Evolutionary conservation across 2,113 vertebrate species (phyloP).

Genomic region (Gymnogyps californianus): DNA sequence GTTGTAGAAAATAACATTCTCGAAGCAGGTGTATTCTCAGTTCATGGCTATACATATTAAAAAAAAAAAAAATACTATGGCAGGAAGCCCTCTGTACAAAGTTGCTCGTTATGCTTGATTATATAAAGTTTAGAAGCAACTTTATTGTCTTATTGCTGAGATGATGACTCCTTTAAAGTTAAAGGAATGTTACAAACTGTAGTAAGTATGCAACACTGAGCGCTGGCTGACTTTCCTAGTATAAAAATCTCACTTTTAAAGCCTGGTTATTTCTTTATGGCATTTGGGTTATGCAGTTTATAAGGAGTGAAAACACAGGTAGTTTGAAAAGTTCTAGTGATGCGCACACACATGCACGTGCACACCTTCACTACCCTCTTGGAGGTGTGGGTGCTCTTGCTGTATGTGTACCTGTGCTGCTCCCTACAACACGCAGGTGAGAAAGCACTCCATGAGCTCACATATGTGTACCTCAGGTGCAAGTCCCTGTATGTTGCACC

Average conservation of each 20-base stretch:
- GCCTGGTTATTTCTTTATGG: not conserved
- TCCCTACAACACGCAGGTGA: not conserved
- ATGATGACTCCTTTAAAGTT: not conserved
- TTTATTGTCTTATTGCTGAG: not conserved
- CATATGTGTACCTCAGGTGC: accelerated
- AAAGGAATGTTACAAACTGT: not conserved
- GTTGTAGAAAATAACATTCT: not conserved
- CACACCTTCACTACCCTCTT: not conserved
- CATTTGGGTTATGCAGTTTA: not conserved
- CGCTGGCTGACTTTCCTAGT: not conserved
- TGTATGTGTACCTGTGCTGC: not conserved
- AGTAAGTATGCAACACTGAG: not conserved
- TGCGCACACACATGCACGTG: accelerated
- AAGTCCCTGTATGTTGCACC: accelerated
- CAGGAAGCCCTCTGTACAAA: not conserved
- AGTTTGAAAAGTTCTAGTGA: not conserved
- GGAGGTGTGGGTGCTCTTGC: not conserved
- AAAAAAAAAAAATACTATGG: not conserved
- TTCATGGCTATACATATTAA: too few relatives aligned
- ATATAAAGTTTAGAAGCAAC: not conserved
- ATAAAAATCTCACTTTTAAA: not conserved
- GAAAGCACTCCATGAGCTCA: accelerated
- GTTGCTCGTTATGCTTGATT: not conserved
- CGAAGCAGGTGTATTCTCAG: not conserved
- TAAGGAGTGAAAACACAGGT: not conserved